Base-by-base conservation (phyloP, 2,113 vertebrate species). In the Micronycteris hirsuta region DNA sequence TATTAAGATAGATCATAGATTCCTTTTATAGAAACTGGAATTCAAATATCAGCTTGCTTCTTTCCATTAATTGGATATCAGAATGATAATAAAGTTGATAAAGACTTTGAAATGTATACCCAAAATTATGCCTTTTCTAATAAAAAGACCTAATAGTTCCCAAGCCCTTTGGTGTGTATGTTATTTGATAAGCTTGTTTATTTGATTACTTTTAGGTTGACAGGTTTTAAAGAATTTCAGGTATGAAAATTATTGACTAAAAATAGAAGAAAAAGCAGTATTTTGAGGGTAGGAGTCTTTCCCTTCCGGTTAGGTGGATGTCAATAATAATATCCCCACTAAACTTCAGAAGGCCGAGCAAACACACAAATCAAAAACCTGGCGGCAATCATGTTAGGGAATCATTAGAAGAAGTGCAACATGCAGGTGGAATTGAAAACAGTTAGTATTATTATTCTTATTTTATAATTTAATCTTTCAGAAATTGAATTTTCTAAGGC, bases 201-300 rank as follows among this genome's bases (percentile, higher is more conserved):
- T 82, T 91, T 94, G 22, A 16, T 86, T 68, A 26, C 58, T 96
- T 96, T 92, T 92, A 93, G 41, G 83, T 43, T 26, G 56, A 68
- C 19, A 92, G 20, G 41, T 61, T 92, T 61, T 52, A 61, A 92
- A 65, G 19, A 2, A 65, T 76, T 88, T 93, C 4, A 71, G 6
- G 1, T 47, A 63, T 19, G 3, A 65, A 81, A 94, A 85, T 36
- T 63, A 14, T 2, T 76, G 5, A 74, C 5, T 49, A 49, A 54
- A 86, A 58, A 71, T n/a, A 36, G 24, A 58, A 89, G 7, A 88
- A 43, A 77, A 68, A 54, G 3, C 9, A 2, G 4, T 54, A 67
- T 19, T 4, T 56, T 8, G 7, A 93, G 10, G 45, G 77, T 38
- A 36, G 41, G 3, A 45, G 17, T 81, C 26, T 56, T 70, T 85